Conservation (phyloP, 2,797 vertebrate species). For the Scarus forsteni region DNA sequence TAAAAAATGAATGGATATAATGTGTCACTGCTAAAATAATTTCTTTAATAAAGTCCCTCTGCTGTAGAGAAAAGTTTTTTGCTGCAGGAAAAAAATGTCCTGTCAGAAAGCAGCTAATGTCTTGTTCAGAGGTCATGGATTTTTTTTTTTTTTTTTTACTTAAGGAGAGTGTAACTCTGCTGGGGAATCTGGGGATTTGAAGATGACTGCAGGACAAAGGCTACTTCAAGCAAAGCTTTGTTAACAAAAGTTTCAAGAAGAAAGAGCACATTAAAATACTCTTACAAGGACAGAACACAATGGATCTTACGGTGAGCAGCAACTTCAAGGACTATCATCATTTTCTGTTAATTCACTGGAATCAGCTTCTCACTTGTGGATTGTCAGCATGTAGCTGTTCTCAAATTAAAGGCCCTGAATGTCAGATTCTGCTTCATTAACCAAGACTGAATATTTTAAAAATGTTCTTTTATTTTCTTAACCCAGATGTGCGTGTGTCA, state of each 20-base stretch:
- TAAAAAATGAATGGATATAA: no score
- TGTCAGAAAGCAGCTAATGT: slow-evolving; percentile 28
- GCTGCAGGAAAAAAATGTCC: slow-evolving; percentile 3
- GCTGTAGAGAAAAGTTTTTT: not conserved
- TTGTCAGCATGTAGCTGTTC: slow-evolving; percentile 13
- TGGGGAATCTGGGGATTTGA: slow-evolving; percentile 26
- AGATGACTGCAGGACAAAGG: slow-evolving; percentile 35
- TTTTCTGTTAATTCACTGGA: slow-evolving; percentile 13
- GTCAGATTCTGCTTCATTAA: slow-evolving; percentile 14
- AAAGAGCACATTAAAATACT: slow-evolving; percentile 12
- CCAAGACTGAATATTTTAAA: not conserved
- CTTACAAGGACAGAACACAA: not conserved
- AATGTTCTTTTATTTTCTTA: not conserved
- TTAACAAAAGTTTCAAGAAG: slow-evolving; percentile 26
- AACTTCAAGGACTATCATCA: slow-evolving; percentile 2
- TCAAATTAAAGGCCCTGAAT: slow-evolving; percentile 23
- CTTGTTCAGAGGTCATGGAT: slow-evolving; percentile 25
- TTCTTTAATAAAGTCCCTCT: not conserved
- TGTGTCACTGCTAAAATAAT: no score
- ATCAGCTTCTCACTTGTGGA: slow-evolving; percentile 30
- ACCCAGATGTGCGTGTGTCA: no score
- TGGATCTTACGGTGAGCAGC: slow-evolving; percentile 18
- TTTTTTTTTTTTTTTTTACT: slow-evolving; percentile 2
- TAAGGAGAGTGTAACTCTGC: not conserved
- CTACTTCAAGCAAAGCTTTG: slow-evolving; percentile 29